Base-by-base conservation (phyloP, 2,888 invertebrate genomes). In the Danaus chrysippus region DNA sequence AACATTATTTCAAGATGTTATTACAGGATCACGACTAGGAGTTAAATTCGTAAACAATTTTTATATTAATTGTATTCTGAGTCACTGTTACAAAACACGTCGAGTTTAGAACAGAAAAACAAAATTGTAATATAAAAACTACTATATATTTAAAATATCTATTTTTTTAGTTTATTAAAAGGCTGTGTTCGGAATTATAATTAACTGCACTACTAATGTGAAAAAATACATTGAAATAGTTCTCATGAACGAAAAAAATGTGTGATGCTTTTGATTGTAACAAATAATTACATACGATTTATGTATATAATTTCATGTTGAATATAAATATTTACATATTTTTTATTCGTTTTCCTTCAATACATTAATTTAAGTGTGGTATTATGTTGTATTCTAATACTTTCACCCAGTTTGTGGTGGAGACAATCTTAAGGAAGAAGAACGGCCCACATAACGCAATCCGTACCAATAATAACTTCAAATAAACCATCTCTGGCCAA, bases 381-480 rank as follows among this genome's bases (percentile, higher is more conserved):
- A 43, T 43, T 13, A 17, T 49, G 49, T 49, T 49, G 15, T 11
- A 49, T 49, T 46, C 15, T 49, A 10, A 10, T 17, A 78, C 88
- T 88, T 88, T 89, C 87, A 83, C 87, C 72, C 70, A 68, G 63
- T 66, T 69, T 82, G 78, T 76, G 77, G 78, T 71, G 79, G 82
- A 82, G 83, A 86, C 82, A 78, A 75, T 73, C 74, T 65, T 67
- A 67, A 84, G 81, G 81, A 82, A 80, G 79, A 82, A 76, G 78
- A 76, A 74, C 68, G 80, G 43, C 75, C 80, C 68, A 82, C 76
- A 76, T 78, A 71, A 44, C 65, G 76, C 79, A 78, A 80, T 76
- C 75, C 10, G 6, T 13, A 46, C 46, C n/a, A 15, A 49, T 49
- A 49, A 49, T 17, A 49, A 49, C 10, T 15, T 8, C 10, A 49